phyloP scores from a whole-genome alignment of 2,113 vertebrate genomes.

The Rhizomys pruinosus region DNA sequence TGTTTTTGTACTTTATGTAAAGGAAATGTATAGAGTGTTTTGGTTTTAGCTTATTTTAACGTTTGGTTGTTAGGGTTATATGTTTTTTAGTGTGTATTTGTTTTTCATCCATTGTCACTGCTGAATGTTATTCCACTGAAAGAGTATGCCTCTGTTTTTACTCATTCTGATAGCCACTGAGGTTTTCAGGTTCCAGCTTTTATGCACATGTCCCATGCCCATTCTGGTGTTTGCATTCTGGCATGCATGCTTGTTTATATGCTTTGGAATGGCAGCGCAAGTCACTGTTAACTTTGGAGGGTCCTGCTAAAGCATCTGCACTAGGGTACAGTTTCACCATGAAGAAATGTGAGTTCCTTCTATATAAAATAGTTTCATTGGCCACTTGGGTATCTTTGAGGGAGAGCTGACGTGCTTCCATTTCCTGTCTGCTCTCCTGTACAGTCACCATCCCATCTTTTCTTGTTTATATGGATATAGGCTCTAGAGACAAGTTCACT shows the following conservation, averaged over 20 bases:
- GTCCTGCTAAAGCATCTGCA: background rate
- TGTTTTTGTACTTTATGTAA: conserved; percentile 27
- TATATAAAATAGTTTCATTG: background rate
- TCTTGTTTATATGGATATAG: background rate
- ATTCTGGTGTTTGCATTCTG: background rate
- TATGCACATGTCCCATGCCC: background rate
- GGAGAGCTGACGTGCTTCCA: background rate
- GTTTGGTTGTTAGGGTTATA: conserved; percentile 9
- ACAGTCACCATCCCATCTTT: background rate
- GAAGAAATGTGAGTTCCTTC: background rate
- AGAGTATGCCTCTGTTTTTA: background rate
- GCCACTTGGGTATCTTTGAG: background rate
- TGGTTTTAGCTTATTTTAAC: background rate
- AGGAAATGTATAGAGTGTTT: background rate
- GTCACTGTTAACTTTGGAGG: background rate
- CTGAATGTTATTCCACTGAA: background rate
- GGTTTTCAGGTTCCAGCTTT: background rate
- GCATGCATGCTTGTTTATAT: background rate
- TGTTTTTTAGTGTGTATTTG: background rate
- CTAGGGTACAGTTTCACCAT: background rate
- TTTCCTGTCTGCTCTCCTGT: background rate
- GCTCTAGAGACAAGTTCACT: background rate
- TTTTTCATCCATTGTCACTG: background rate
- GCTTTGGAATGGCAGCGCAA: background rate
- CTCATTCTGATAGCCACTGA: background rate